Conservation (phyloP, 2,113 vertebrate genomes). For the Porphyrio hochstetteri region DNA sequence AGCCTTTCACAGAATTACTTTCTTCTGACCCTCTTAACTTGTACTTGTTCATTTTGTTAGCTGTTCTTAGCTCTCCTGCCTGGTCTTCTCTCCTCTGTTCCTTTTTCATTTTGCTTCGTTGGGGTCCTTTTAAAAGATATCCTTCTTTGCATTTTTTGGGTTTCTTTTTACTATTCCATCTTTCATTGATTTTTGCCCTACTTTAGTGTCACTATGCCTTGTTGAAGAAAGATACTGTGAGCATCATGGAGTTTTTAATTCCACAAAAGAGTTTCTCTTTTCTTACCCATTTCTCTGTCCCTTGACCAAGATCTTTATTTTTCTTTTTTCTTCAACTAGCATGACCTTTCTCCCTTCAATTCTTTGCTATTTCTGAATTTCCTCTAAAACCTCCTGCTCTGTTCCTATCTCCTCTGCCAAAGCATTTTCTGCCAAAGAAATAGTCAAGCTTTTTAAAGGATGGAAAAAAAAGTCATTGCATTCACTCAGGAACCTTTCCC, state of each 20-base stretch:
- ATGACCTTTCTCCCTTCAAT: conserved; percentile 14
- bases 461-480: background rate
- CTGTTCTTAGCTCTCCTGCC: background rate
- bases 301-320: background rate
- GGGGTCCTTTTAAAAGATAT: background rate
- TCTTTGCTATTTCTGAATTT: conserved; percentile 38
- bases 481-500: background rate
- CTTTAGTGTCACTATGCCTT: background rate
- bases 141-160: background rate
- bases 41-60: background rate
- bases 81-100: background rate
- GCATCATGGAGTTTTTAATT: background rate
- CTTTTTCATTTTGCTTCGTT: background rate
- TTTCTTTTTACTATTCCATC: background rate
- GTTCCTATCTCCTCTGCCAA: background rate
- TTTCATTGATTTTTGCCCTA: background rate
- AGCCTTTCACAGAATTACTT: background rate
- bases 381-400: background rate
- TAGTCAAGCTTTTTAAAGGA: background rate
- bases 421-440: conserved; percentile 24
- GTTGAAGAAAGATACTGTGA: background rate
- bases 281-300: background rate
- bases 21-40: background rate
- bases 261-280: background rate
- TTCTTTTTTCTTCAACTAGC: background rate